A percentile compares a stretch with the other conserved stretches of the same genome.
These are phyloP conservation scores for Clarias magur DNA, from an alignment of 2,113 vertebrate species.

Conservation along the genomic window DNA sequence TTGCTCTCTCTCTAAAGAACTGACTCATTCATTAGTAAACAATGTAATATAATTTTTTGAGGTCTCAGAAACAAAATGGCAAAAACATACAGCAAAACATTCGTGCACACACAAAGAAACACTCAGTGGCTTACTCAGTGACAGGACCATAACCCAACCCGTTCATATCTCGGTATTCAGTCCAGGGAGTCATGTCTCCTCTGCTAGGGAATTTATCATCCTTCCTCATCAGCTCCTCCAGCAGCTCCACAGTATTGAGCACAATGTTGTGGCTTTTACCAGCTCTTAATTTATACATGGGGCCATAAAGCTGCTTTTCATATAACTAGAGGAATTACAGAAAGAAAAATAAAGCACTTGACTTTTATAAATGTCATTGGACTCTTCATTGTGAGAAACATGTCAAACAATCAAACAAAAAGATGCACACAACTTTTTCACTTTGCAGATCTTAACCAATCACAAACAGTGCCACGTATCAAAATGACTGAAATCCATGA, in stretches of 20 bases:
- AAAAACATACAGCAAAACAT: not conserved
- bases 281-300: conserved; percentile 74
- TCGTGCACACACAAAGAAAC: not conserved
- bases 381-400: too few relatives aligned
- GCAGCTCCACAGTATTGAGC: conserved; percentile 77
- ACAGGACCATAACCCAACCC: conserved; percentile 83
- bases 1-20: too few relatives aligned
- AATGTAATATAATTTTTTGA: too few relatives aligned
- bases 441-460: not conserved
- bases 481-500: not conserved
- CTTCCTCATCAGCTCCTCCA: conserved; percentile 85
- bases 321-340: conserved; percentile 60
- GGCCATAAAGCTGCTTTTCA: conserved; percentile 79
- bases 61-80: not conserved
- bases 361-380: too few relatives aligned
- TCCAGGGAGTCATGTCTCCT: conserved; percentile 84
- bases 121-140: conserved; percentile 77
- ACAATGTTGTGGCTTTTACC: conserved; percentile 65
- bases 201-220: conserved; percentile 87
- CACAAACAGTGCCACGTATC: not conserved
- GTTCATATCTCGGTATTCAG: conserved; percentile 79
- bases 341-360: not conserved
- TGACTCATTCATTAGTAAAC: too few relatives aligned
- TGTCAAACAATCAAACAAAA: not conserved
- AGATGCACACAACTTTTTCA: not conserved